These are phyloP conservation scores for Sebastiscus albofasciatus DNA, from an alignment of 2,797 vertebrate genomes.

Conservation along the genomic window DNA sequence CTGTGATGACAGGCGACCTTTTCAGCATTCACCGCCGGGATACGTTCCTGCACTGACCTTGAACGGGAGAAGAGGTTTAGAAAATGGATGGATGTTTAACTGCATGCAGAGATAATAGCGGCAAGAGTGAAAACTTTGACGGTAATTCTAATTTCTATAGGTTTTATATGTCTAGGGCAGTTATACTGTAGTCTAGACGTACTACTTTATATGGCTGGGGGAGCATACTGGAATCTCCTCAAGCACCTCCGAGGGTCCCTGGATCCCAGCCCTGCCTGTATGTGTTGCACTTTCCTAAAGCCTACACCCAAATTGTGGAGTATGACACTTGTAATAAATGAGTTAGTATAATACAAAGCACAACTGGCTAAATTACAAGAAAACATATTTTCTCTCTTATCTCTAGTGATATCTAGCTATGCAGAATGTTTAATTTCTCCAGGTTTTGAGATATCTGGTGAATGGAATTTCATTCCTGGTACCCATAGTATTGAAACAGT, in stretches of 20 bases:
- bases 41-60: not conserved
- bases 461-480: not conserved
- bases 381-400: not conserved
- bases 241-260: not conserved
- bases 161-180: constrained; percentile 39
- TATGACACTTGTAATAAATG: not conserved
- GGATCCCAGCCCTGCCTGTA: not conserved
- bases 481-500: no score
- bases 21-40: not conserved
- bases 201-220: constrained; percentile 7
- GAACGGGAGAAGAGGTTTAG: not conserved
- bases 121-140: not conserved
- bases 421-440: not conserved
- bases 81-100: not conserved
- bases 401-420: no score
- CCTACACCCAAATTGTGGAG: not conserved
- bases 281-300: constrained; percentile 6
- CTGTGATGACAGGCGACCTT: not conserved
- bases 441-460: not conserved
- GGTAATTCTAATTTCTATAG: constrained; percentile 10
- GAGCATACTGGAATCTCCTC: constrained; percentile 14
- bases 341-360: constrained; percentile 10
- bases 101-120: not conserved
- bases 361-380: not conserved
- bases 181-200: constrained; percentile 30